Conservation (phyloP, 2,888 invertebrate species). For the Conus canariensis region DNA sequence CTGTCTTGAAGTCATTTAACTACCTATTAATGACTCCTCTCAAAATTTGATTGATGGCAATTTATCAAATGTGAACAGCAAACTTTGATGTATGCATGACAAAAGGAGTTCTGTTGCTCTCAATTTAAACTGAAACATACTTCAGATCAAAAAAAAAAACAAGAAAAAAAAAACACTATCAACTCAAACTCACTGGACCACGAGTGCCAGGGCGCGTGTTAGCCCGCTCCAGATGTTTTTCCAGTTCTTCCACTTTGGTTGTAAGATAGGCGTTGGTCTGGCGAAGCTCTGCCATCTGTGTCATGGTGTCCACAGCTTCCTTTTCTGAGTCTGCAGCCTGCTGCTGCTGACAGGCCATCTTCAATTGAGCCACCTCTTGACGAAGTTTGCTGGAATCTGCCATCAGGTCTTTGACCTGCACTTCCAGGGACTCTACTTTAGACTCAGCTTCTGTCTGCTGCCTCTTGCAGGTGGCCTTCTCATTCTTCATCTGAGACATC, state of each 20-base stretch:
- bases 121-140: too few species aligned
- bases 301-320: neutral
- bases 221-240: conserved; percentile 46
- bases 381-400: conserved; percentile 33
- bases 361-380: conserved; percentile 32
- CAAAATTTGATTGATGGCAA: too few species aligned
- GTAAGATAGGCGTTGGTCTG: conserved; percentile 52
- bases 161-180: neutral
- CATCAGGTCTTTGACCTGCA: conserved; percentile 36
- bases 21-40: too few species aligned
- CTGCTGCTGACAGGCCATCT: neutral
- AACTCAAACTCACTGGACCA: neutral
- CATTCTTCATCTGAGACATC: conserved; percentile 49
- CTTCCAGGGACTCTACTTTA: conserved; percentile 48
- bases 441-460: conserved; percentile 35
- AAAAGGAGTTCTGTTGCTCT: too few species aligned
- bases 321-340: neutral
- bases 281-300: conserved; percentile 7
- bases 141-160: too few species aligned
- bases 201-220: conserved; percentile 27
- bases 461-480: conserved; percentile 46
- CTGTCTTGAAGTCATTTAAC: too few species aligned
- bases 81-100: too few species aligned
- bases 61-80: too few species aligned
- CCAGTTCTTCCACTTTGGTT: conserved; percentile 43